A percentile compares a stretch with the other conserved stretches of the same genome.
Conservation (phyloP, 2,888 invertebrate genomes). For the Euplagia quadripunctaria region DNA sequence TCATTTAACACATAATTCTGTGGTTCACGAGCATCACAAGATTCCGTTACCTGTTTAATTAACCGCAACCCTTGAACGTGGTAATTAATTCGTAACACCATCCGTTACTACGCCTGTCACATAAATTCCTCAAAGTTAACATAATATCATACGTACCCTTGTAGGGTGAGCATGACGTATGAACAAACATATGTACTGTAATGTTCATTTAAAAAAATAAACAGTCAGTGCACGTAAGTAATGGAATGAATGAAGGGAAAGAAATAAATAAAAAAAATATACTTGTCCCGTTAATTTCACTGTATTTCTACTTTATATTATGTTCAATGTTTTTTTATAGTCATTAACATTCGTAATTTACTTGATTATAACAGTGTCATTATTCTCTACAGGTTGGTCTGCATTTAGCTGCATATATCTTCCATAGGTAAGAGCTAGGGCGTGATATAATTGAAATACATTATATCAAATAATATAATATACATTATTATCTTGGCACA, state of each 20-base stretch:
- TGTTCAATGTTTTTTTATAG: no score
- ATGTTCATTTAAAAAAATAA: neutral
- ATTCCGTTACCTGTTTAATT: constrained; percentile 73
- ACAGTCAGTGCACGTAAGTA: neutral
- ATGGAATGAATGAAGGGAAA: neutral
- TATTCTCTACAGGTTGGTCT: neutral
- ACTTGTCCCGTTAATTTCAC: neutral
- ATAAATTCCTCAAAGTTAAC: constrained; percentile 80
- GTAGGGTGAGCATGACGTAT: constrained; percentile 46
- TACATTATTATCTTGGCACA: no score
- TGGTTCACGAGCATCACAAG: constrained; percentile 42
- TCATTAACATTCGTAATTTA: no score
- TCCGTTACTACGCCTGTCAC: constrained; percentile 76
- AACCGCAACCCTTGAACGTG: constrained; percentile 69
- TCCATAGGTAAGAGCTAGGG: no score
- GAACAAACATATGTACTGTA: neutral
- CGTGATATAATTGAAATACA: no score
- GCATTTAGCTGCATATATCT: neutral
- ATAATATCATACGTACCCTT: constrained; percentile 57
- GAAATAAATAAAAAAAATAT: neutral
- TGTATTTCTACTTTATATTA: neutral
- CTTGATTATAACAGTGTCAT: no score
- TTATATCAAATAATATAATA: no score
- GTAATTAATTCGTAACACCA: constrained; percentile 79
- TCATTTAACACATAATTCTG: constrained; percentile 42